Evolutionary conservation across 2,113 vertebrate species (phyloP), one percentile per base, ranked within the genome.

Genomic region (Tretioscincus oriximinensis): DNA sequence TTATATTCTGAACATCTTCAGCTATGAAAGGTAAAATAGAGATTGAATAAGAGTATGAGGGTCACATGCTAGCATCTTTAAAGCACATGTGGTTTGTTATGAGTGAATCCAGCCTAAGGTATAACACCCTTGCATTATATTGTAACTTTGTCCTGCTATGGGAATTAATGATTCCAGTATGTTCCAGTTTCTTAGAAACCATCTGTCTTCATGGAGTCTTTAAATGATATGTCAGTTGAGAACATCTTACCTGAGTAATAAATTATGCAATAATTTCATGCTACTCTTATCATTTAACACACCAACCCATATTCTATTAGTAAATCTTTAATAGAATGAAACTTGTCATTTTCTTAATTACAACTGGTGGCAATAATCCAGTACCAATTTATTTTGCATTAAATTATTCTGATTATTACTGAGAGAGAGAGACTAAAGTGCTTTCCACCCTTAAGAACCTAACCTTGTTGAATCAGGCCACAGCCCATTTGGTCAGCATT

Each of bases 381-480:
- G 29, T 76, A 69, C 31, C 51, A 69, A 66, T 81, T 69, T 76
- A 29, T 61, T 68, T 70, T 76, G 12, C 49, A 58, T 74, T 54
- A 81, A 67, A 41, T 73, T 74, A 67, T 60, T 76, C 21, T 65
- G 61, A 65, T 73, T 80, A 31, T 18, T 58, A 18, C 14, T 51
- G 51, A 51, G 14, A 51, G 51, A 51, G 51, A 51, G 51, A 51
- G 14, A 16, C 35, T 41, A 41, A 41, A 41, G 35, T 41, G 35
- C 5, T 41, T 41, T 41, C 35, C 35, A 41, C 35, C 2, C 35
- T 41, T 41, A 41, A 5, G 35, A 41, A 41, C 35, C 35, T 41
- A 41, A 41, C 35, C 35, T 41, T 41, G 35, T 41, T 41, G 35
- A 41, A 41, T 41, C 35, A 41, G 5, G 35, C 35, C 3, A 41